These are phyloP conservation scores for Metaphire vulgaris DNA, from an alignment of 1,140 invertebrate species.

Conservation along the genomic window DNA sequence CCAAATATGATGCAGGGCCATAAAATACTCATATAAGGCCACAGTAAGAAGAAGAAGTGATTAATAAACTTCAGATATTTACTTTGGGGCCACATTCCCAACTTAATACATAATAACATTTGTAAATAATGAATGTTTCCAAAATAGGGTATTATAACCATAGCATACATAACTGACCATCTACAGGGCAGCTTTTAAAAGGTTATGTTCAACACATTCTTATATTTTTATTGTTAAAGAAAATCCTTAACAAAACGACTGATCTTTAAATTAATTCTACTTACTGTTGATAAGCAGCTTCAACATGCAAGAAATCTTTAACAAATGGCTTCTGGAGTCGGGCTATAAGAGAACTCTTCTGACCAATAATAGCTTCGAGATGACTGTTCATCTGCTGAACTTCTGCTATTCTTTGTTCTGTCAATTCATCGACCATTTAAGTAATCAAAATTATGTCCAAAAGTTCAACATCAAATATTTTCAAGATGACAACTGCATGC, in stretches of 20 bases:
- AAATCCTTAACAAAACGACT: neutral
- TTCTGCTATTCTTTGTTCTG: neutral
- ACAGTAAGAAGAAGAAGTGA: too few species aligned
- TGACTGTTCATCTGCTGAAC: neutral
- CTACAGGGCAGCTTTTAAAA: neutral
- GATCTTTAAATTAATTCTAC: neutral
- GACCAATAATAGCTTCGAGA: neutral
- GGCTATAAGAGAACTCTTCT: neutral
- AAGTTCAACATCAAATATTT: too few species aligned
- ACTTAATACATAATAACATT: too few species aligned
- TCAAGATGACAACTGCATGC: too few species aligned
- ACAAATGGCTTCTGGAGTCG: neutral
- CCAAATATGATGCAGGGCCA: too few species aligned
- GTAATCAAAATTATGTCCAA: neutral
- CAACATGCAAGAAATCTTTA: neutral
- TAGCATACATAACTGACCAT: neutral
- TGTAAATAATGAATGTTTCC: neutral
- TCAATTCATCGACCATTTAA: neutral
- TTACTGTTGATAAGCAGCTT: neutral
- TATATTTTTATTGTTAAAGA: too few species aligned
- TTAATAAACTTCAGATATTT: too few species aligned
- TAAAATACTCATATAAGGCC: too few species aligned
- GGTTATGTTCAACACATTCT: too few species aligned
- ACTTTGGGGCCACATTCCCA: too few species aligned
- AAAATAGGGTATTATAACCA: neutral